Conservation (phyloP, 2,888 invertebrate species). For the Ochlodes sylvanus region DNA sequence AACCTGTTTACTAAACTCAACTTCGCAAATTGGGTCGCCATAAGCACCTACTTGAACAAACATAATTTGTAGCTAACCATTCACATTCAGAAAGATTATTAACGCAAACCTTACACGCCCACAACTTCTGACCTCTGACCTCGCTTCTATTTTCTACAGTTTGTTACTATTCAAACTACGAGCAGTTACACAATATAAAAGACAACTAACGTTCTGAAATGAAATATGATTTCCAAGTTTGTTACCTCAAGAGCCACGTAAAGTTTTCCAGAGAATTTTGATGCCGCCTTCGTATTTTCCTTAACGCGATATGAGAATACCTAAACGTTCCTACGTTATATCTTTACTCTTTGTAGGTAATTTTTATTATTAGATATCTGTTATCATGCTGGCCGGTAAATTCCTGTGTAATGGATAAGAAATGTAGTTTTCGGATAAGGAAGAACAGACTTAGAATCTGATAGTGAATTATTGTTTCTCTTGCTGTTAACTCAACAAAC, state of each 20-base stretch:
- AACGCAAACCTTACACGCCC: constrained; percentile 21
- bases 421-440: neutral
- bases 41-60: constrained; percentile 25
- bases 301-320: constrained; percentile 41
- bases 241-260: constrained; percentile 10
- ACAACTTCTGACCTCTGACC: constrained; percentile 31
- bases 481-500: neutral
- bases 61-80: constrained; percentile 21
- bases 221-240: constrained; percentile 24
- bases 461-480: neutral
- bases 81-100: constrained; percentile 22
- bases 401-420: neutral
- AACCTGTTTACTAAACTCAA: constrained; percentile 9
- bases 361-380: neutral
- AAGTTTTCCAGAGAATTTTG: constrained; percentile 20
- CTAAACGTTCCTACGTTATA: constrained; percentile 43
- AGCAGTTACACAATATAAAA: constrained; percentile 17
- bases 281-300: constrained; percentile 39
- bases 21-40: constrained; percentile 19
- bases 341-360: constrained; percentile 39
- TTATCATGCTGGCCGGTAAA: neutral
- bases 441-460: constrained; percentile 11
- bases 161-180: constrained; percentile 11
- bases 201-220: constrained; percentile 12
- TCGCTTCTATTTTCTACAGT: constrained; percentile 29